Percentiles rank a stretch among this genome's conserved stretches.
These are phyloP conservation scores for Hepsetus odoe DNA, from an alignment of 2,113 vertebrate species.

Conservation along the genomic window DNA sequence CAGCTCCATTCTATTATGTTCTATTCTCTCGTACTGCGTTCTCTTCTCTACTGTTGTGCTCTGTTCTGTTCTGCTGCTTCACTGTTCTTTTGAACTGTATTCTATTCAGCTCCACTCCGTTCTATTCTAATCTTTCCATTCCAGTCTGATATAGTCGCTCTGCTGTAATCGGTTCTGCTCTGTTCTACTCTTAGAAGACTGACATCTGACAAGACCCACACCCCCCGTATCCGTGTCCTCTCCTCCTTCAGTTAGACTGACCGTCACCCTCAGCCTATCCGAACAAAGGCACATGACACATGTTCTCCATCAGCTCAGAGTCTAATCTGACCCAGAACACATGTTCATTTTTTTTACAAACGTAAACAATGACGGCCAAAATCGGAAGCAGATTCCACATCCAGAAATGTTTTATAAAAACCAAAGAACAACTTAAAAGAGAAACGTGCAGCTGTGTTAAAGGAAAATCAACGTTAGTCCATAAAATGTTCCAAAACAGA, in stretches of 20 bases:
- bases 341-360: conserved; percentile 2
- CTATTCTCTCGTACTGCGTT: too few relatives aligned
- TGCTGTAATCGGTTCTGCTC: too few relatives aligned
- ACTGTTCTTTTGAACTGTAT: too few relatives aligned
- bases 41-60: too few relatives aligned
- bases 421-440: background rate
- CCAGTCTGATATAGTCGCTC: too few relatives aligned
- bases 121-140: too few relatives aligned
- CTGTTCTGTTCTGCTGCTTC: too few relatives aligned
- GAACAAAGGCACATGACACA: conserved; percentile 10
- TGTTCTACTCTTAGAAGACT: too few relatives aligned
- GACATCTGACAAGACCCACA: too few relatives aligned
- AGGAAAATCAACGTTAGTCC: background rate
- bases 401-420: background rate
- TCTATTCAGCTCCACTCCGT: too few relatives aligned
- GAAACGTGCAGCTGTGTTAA: background rate
- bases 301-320: conserved; percentile 31
- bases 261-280: background rate
- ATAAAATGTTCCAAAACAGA: background rate
- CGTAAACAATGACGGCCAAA: background rate
- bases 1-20: too few relatives aligned
- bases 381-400: background rate
- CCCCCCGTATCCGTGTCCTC: background rate
- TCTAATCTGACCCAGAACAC: conserved; percentile 27
- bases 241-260: background rate